These are phyloP conservation scores for Capitella teleta DNA, from an alignment of 1,140 invertebrate species.

Conservation along the genomic window DNA sequence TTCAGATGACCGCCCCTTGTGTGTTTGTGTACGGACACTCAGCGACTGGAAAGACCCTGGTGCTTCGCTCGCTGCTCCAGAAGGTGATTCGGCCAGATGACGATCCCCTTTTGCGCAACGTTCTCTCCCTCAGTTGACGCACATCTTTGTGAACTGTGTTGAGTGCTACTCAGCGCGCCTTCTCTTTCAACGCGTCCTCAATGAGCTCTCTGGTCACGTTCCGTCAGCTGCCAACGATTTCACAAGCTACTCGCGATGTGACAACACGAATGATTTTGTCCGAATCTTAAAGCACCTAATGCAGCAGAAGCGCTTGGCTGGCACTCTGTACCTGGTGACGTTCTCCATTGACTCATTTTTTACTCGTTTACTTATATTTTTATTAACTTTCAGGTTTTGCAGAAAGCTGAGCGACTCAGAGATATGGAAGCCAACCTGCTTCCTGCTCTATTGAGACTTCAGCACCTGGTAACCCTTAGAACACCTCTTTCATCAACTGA, in stretches of 20 bases:
- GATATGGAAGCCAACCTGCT: constrained; percentile 60
- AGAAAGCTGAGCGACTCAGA: constrained; percentile 65
- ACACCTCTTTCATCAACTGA: background rate
- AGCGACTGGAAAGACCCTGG: constrained; percentile 65
- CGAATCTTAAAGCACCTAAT: constrained; percentile 40
- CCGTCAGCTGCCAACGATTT: constrained; percentile 21
- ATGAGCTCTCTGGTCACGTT: constrained; percentile 42
- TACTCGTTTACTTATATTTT: background rate
- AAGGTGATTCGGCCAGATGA: constrained; percentile 44
- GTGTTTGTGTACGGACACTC: constrained; percentile 68
- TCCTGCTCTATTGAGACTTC: constrained; percentile 56
- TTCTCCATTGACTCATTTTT: background rate
- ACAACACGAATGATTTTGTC: constrained; percentile 63
- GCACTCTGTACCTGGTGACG: background rate
- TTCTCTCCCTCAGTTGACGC: constrained; percentile 35
- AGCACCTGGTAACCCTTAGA: constrained; percentile 53
- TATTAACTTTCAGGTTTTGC: constrained; percentile 48
- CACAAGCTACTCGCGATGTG: constrained; percentile 48
- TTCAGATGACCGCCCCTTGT: too few species aligned
- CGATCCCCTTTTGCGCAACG: background rate
- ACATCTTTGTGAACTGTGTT: constrained; percentile 63
- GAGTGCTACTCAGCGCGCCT: constrained; percentile 67
- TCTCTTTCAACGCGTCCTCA: constrained; percentile 63
- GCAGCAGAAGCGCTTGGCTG: constrained; percentile 14
- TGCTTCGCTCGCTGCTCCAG: constrained; percentile 51